Percentiles rank a stretch among this genome's conserved stretches.
Evolutionary conservation across 2,113 vertebrate species (phyloP).

Genomic region (Nannospalax galili): DNA sequence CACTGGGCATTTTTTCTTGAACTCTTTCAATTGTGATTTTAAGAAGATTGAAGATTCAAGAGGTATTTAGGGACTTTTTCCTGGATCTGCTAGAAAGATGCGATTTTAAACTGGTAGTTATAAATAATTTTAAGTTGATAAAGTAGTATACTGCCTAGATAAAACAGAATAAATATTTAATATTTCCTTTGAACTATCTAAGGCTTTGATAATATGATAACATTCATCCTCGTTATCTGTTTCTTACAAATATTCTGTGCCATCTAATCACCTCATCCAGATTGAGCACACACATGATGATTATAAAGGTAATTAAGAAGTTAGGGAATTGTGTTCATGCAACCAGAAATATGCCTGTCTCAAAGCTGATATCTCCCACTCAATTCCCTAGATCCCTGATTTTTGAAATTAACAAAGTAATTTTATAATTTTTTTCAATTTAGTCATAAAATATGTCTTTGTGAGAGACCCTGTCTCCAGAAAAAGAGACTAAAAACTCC

Average conservation of each 20-base stretch:
- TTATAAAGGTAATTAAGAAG: constrained; percentile 14
- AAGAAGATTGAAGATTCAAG: background rate
- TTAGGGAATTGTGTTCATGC: constrained; percentile 30
- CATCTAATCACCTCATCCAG: background rate
- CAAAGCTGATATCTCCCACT: background rate
- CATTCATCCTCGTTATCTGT: background rate
- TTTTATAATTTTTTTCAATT: constrained; percentile 47
- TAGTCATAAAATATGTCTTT: constrained; percentile 11
- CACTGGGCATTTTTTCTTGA: background rate
- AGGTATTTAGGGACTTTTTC: background rate
- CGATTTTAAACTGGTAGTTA: background rate
- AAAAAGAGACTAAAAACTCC: background rate
- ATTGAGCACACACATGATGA: constrained; percentile 18
- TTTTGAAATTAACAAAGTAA: constrained; percentile 15
- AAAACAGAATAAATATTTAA: background rate
- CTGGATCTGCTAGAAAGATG: background rate
- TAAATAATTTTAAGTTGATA: background rate
- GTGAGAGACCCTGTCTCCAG: no score
- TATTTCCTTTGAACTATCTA: background rate
- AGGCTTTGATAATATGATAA: constrained; percentile 20
- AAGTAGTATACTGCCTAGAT: background rate
- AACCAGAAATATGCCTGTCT: background rate
- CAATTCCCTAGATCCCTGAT: constrained; percentile 19
- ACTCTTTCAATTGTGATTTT: background rate
- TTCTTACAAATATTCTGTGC: background rate